phyloP scores from a whole-genome alignment of 2,888 invertebrate genomes.

The Oasisia sp. region DNA sequence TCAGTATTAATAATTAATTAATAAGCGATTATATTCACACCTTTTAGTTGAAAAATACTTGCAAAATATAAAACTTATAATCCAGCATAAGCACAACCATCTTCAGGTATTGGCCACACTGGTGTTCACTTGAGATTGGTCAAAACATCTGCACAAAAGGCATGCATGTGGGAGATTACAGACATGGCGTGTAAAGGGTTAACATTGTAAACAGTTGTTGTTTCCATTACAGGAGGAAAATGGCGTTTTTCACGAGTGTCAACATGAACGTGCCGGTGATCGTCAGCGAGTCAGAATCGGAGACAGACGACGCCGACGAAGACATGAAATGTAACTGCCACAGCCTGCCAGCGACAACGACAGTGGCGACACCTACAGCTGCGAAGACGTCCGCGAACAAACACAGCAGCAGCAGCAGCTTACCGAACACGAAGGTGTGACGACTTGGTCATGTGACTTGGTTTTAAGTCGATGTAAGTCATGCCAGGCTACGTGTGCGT shows the following conservation, averaged over 20 bases:
- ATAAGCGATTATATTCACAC: no score
- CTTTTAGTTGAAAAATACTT: no score
- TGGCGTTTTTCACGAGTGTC: conserved; percentile 88
- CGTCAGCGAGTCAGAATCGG: neutral
- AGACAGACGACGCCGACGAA: neutral
- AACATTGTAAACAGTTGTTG: neutral
- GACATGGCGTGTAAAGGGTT: neutral
- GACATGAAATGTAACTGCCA: conserved; percentile 1
- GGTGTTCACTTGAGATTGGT: neutral
- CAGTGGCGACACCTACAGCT: neutral
- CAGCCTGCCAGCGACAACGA: neutral
- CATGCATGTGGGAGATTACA: no score
- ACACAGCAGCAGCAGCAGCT: neutral
- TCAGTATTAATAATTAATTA: no score
- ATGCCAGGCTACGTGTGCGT: neutral
- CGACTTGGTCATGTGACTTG: neutral
- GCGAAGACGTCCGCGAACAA: neutral
- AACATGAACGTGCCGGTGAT: conserved; percentile 60
- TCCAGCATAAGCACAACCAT: no score
- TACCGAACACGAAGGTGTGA: neutral
- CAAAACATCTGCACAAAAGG: no score
- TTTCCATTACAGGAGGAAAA: conserved; percentile 83
- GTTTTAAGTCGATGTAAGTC: neutral
- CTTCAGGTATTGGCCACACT: no score
- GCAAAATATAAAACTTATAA: no score